Conservation (phyloP, 2,797 vertebrate species). For the Luscinia luscinia region DNA sequence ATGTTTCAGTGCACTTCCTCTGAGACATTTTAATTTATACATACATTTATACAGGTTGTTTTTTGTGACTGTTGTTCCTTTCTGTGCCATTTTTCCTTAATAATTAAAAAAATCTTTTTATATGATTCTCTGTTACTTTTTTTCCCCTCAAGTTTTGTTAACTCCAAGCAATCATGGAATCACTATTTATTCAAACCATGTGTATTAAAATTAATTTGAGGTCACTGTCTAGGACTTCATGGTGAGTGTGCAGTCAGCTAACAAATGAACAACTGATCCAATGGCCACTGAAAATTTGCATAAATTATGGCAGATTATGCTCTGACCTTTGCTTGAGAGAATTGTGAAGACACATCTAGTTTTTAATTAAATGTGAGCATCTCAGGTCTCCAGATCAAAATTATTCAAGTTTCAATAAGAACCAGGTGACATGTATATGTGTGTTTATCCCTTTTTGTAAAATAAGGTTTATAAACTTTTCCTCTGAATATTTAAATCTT, state of each 20-base stretch:
- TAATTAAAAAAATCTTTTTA: neutral
- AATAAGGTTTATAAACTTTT: neutral
- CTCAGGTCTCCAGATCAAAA: neutral
- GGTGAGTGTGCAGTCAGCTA: neutral
- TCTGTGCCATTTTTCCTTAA: neutral
- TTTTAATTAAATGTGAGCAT: neutral
- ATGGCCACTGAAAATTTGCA: neutral
- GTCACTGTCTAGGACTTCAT: neutral
- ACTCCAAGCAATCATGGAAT: neutral
- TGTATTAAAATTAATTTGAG: neutral
- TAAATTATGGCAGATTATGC: neutral
- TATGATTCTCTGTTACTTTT: neutral
- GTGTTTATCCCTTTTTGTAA: neutral
- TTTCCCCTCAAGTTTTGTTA: neutral
- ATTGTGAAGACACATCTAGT: neutral
- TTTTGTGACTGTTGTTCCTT: neutral
- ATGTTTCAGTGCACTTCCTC: neutral
- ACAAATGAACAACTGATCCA: neutral
- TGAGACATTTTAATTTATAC: neutral
- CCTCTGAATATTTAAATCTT: neutral
- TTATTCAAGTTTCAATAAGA: neutral
- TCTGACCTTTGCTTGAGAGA: neutral
- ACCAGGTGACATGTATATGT: neutral
- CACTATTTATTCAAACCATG: neutral
- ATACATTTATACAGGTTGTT: neutral